Conservation (phyloP, 2,888 invertebrate genomes). For the Athripsodes cinereus region DNA sequence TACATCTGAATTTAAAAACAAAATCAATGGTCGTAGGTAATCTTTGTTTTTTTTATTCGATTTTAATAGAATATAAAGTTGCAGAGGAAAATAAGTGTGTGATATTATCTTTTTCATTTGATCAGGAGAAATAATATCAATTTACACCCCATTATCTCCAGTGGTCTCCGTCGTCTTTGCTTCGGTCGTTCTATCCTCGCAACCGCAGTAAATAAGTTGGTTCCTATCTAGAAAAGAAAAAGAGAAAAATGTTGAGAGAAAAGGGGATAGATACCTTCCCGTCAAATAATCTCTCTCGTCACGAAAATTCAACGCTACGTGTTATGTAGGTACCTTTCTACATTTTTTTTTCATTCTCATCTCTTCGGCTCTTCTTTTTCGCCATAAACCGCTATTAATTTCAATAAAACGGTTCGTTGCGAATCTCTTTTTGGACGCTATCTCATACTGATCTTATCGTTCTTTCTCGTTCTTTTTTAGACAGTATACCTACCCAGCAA, state of each 20-base stretch:
- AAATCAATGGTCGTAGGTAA: too few species aligned
- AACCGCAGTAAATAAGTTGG: not conserved
- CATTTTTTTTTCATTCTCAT: too few species aligned
- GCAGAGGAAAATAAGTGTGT: too few species aligned
- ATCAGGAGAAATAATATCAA: not conserved
- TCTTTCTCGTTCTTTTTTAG: too few species aligned
- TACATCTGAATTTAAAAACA: too few species aligned
- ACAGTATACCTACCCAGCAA: not conserved
- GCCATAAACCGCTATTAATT: conserved; percentile 12
- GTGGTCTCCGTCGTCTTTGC: not conserved
- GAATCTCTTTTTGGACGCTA: conserved; percentile 13
- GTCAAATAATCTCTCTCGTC: not conserved
- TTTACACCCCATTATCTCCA: not conserved
- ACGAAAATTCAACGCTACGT: not conserved
- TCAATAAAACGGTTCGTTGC: conserved; percentile 10
- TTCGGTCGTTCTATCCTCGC: too few species aligned
- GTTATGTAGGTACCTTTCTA: too few species aligned
- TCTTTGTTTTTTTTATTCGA: too few species aligned
- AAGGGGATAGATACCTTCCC: not conserved
- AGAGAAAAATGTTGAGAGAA: too few species aligned
- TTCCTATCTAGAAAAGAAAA: too few species aligned
- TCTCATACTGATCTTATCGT: not conserved
- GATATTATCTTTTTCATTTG: not conserved
- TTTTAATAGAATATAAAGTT: too few species aligned
- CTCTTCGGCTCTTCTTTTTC: not conserved